These are phyloP conservation scores for Meta bourneti DNA, from an alignment of 2,888 invertebrate species.

Conservation along the genomic window DNA sequence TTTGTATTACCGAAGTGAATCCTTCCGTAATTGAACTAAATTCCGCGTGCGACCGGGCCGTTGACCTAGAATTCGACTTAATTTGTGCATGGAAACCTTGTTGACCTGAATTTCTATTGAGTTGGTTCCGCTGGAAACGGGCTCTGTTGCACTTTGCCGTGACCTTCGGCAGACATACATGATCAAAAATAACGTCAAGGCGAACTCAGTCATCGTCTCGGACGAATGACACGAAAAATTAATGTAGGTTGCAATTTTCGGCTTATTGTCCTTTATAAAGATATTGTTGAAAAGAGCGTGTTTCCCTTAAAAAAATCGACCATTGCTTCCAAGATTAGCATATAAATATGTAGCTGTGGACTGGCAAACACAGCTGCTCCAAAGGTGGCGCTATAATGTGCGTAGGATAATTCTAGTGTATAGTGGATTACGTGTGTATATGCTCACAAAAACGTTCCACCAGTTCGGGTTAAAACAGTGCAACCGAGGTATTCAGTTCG, in stretches of 20 bases:
- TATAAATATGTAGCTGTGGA: no score
- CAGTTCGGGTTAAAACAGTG: no score
- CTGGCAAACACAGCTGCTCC: background rate
- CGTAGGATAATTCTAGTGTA: background rate
- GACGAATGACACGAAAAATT: no score
- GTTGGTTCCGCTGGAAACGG: background rate
- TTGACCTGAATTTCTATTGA: conserved; percentile 57
- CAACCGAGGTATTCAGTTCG: no score
- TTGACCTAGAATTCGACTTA: conserved; percentile 49
- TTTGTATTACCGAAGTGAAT: conserved; percentile 37
- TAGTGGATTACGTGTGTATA: no score
- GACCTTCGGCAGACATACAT: conserved; percentile 15
- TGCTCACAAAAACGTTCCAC: no score
- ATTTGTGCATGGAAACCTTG: conserved; percentile 30
- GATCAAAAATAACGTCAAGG: background rate
- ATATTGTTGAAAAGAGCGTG: no score
- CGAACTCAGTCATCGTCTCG: background rate
- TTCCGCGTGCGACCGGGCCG: conserved; percentile 17
- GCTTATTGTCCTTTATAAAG: no score
- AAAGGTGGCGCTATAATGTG: background rate
- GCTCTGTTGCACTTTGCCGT: background rate
- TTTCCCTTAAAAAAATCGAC: no score
- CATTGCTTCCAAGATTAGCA: no score
- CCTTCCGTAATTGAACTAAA: conserved; percentile 26
- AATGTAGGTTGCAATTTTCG: no score